A percentile compares a stretch with the other conserved stretches of the same genome.
These are phyloP conservation scores for Gymnothorax reevesii DNA, from an alignment of 2,797 vertebrate species.

Conservation along the genomic window DNA sequence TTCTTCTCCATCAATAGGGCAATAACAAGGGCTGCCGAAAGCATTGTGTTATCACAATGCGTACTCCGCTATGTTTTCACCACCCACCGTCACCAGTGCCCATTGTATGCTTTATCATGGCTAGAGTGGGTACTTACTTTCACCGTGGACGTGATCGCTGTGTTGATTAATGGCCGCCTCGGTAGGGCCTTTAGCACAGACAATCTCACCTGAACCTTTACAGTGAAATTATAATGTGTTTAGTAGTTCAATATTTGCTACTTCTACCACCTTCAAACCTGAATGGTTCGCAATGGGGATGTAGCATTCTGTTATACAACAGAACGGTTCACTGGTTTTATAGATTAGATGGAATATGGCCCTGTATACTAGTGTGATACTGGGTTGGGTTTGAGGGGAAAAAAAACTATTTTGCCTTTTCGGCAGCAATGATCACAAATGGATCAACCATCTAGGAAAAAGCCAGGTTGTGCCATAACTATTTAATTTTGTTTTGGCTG, in stretches of 20 bases:
- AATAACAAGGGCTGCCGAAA: background rate
- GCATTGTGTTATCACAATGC: conserved; percentile 34
- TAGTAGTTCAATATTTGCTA: background rate
- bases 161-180: conserved; percentile 59
- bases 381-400: too few relatives aligned
- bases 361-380: too few relatives aligned
- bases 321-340: too few relatives aligned
- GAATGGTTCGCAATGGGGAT: background rate
- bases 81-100: conserved; percentile 22
- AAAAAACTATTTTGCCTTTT: too few relatives aligned
- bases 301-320: too few relatives aligned
- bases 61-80: conserved; percentile 1
- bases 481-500: too few relatives aligned
- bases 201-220: background rate
- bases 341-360: too few relatives aligned
- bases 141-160: conserved; percentile 44
- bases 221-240: background rate
- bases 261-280: background rate
- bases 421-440: too few relatives aligned
- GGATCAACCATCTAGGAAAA: too few relatives aligned
- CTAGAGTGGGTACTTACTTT: conserved; percentile 60
- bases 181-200: background rate
- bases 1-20: conserved; percentile 46
- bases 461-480: too few relatives aligned
- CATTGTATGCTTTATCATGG: conserved; percentile 45